phyloP scores from a whole-genome alignment of 2,797 vertebrate species.

The Leptatherina wallacei region DNA sequence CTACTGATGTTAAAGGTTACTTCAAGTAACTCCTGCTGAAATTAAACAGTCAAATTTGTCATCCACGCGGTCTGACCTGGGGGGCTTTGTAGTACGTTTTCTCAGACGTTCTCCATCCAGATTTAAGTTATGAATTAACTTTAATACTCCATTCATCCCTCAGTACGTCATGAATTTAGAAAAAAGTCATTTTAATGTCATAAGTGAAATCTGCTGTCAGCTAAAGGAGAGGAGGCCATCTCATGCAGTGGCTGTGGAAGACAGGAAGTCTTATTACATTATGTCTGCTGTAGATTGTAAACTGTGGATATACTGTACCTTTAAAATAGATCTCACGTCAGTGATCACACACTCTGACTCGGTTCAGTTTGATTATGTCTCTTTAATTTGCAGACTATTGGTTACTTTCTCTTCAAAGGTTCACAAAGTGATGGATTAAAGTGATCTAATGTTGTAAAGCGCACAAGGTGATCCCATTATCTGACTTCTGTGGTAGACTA shows the following conservation, averaged over 20 bases:
- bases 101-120: conserved; percentile 15
- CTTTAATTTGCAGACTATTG: conserved; percentile 68
- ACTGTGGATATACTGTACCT: conserved; percentile 12
- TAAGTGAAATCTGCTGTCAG: conserved; percentile 17
- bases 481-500: conserved; percentile 22
- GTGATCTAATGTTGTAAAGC: conserved; percentile 30
- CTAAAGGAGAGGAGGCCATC: conserved; percentile 13
- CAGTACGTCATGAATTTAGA: conserved; percentile 24
- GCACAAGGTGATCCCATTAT: conserved; percentile 33
- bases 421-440: conserved; percentile 45
- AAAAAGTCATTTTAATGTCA: conserved; percentile 40
- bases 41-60: conserved; percentile 29
- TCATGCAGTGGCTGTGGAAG: conserved; percentile 7
- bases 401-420: conserved; percentile 39
- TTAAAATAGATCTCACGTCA: conserved; percentile 31
- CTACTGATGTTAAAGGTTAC: conserved; percentile 25
- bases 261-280: conserved; percentile 25
- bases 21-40: conserved; percentile 8
- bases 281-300: neutral
- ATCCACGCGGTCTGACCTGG: neutral
- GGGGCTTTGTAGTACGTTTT: conserved; percentile 12
- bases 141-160: conserved; percentile 26
- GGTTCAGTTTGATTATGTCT: conserved; percentile 45
- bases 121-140: conserved; percentile 26
- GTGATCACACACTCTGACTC: conserved; percentile 28